A percentile compares a stretch with the other conserved stretches of the same genome.
Conservation (phyloP, 2,113 vertebrate species). For the Hypocryptadius cinnamomeus region DNA sequence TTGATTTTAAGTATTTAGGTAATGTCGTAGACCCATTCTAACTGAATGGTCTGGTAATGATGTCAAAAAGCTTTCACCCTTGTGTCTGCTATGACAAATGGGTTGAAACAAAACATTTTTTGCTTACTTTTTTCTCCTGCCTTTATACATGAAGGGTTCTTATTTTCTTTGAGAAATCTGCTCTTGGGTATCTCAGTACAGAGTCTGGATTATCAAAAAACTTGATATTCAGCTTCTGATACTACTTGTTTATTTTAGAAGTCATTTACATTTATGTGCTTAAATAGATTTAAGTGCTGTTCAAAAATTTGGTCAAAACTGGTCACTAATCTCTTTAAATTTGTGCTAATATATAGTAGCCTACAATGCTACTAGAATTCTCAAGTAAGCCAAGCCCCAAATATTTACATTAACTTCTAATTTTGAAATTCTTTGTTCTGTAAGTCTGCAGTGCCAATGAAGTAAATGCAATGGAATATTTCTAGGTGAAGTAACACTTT, state of each 20-base stretch:
- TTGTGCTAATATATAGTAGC: not conserved
- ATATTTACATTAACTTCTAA: not conserved
- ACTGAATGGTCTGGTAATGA: not conserved
- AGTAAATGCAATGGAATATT: not conserved
- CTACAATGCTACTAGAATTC: not conserved
- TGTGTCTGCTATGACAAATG: not conserved
- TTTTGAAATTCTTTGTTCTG: not conserved
- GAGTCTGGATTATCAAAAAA: not conserved
- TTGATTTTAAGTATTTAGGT: not conserved
- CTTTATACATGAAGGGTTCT: not conserved
- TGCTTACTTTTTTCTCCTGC: not conserved
- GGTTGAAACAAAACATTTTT: not conserved
- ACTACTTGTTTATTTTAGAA: not conserved
- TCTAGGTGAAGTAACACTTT: not conserved
- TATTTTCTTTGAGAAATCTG: not conserved
- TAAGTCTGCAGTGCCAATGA: not conserved
- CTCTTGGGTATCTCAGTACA: not conserved
- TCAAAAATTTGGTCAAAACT: not conserved
- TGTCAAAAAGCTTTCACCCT: not conserved
- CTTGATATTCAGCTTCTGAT: not conserved
- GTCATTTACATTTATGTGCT: not conserved
- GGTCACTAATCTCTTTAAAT: not conserved
- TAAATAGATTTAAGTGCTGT: not conserved
- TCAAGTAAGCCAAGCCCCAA: not conserved
- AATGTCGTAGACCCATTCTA: not conserved